Evolutionary conservation across 2,113 vertebrate species (phyloP).

Genomic region (Psittacula cyanocephala): DNA sequence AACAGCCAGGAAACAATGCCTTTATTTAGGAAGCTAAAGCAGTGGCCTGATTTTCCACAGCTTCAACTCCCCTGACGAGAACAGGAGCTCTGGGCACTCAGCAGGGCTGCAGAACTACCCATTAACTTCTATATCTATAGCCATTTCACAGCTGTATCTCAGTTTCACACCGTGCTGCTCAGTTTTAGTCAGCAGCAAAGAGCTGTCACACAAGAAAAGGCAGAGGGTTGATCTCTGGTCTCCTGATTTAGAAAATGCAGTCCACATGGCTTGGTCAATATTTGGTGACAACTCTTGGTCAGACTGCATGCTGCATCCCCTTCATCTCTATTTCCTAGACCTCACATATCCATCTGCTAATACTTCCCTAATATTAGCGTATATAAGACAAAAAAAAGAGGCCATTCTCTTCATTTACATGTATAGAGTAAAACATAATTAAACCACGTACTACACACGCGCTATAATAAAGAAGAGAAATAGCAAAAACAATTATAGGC

Average conservation of each 20-base stretch:
- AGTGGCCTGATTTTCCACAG: constrained; percentile 14
- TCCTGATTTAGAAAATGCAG: not conserved
- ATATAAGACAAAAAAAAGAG: not conserved
- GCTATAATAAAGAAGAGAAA: constrained; percentile 59
- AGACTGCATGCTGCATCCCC: not conserved
- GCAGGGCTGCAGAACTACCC: not conserved
- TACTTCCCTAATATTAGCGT: not conserved
- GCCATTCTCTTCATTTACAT: constrained; percentile 47
- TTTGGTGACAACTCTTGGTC: not conserved
- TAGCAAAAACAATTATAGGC: constrained; percentile 59
- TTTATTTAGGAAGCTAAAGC: constrained; percentile 21
- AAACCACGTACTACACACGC: constrained; percentile 51
- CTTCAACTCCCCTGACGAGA: not conserved
- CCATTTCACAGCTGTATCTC: constrained; percentile 5
- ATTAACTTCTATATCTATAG: constrained; percentile 34
- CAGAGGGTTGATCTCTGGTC: not conserved
- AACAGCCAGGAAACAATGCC: constrained; percentile 14
- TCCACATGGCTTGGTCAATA: not conserved
- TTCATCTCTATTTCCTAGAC: not conserved
- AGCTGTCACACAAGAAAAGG: not conserved
- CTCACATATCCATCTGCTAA: not conserved
- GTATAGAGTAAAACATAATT: constrained; percentile 58
- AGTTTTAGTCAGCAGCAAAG: not conserved
- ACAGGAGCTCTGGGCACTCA: not conserved
- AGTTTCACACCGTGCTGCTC: constrained; percentile 1